Percentiles rank a stretch among this genome's conserved stretches.
Evolutionary conservation across 1,140 invertebrate genomes (phyloP).

Genomic region (Drosophila watanabei): DNA sequence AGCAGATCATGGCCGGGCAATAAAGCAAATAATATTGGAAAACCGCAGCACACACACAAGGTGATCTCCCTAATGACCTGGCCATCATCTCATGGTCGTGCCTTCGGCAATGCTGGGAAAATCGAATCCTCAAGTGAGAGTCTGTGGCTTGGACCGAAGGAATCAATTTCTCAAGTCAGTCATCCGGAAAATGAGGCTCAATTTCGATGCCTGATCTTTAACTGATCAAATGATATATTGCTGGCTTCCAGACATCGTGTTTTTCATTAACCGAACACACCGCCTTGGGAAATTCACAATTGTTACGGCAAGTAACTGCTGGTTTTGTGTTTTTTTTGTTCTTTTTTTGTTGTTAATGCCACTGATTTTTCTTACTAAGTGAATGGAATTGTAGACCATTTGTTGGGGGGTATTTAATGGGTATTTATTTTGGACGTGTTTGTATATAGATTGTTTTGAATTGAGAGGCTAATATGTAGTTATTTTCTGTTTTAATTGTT

Average conservation of each 20-base stretch:
- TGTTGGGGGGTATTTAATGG: neutral
- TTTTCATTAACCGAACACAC: conserved; percentile 28
- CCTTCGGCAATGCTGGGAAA: conserved; percentile 22
- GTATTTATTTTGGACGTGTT: neutral
- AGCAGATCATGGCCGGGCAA: conserved; percentile 40
- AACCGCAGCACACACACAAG: conserved; percentile 16
- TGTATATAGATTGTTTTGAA: neutral
- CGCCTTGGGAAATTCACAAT: conserved; percentile 16
- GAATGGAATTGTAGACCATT: conserved; percentile 7
- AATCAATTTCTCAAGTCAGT: conserved; percentile 48
- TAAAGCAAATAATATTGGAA: conserved; percentile 51
- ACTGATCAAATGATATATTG: conserved; percentile 42
- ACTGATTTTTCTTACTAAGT: conserved; percentile 21
- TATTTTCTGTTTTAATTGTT: neutral
- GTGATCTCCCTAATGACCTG: conserved; percentile 25
- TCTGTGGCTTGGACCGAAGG: neutral
- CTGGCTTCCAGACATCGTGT: conserved; percentile 23
- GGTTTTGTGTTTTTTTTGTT: neutral
- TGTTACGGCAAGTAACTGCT: conserved; percentile 10
- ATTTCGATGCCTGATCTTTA: conserved; percentile 28
- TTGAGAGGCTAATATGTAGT: neutral
- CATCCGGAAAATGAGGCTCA: conserved; percentile 40
- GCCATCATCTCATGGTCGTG: conserved; percentile 30
- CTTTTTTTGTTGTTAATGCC: neutral
- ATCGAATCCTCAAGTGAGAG: conserved; percentile 20